Base-by-base conservation (phyloP, 2,888 invertebrate species). In the Troides oblongomaculatus region DNA sequence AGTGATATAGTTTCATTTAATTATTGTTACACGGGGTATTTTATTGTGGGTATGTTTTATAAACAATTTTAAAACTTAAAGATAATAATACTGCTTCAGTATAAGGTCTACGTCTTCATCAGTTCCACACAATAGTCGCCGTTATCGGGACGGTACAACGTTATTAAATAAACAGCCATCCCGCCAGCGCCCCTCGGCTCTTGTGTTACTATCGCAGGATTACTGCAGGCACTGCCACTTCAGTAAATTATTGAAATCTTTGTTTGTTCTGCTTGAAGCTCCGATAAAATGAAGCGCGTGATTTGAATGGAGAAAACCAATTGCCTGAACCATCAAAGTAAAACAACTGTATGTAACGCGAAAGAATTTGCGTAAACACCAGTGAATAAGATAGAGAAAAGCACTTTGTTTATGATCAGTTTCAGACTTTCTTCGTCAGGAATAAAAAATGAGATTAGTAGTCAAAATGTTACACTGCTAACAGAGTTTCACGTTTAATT, bases 121-220 rank as follows among this genome's bases (percentile, higher is more conserved):
- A 78, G 80, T 79, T 79, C 79, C 79, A 72, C 72, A 88, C 86
- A 88, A 89, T 88, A 82, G 83, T 77, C 71, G 72, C 81, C 84
- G 85, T 88, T 89, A 90, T 89, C 88, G 81, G 82, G 72, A 79
- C 82, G 78, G 82, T 80, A 81, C 89, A 85, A 86, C 83, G 85
- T 86, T 89, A 89, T 89, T 90, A 88, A 88, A 89, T 90, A 90
- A 89, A 89, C 88, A 89, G 81, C 76, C 77, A 79, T 74, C 75
- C 78, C 73, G 68, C 69, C 70, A 70, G 73, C 74, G 78, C 78
- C 80, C 83, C 82, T 79, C 78, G 78, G 77, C 79, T 63, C 64
- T 76, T 78, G 77, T 82, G 76, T 78, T 79, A 76, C 78, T 83
- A 81, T 81, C 79, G 79, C 64, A 70, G 76, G 79, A 81, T 79